These are phyloP conservation scores for Pogonocherus hispidulus DNA, from an alignment of 2,888 invertebrate species.

Conservation along the genomic window DNA sequence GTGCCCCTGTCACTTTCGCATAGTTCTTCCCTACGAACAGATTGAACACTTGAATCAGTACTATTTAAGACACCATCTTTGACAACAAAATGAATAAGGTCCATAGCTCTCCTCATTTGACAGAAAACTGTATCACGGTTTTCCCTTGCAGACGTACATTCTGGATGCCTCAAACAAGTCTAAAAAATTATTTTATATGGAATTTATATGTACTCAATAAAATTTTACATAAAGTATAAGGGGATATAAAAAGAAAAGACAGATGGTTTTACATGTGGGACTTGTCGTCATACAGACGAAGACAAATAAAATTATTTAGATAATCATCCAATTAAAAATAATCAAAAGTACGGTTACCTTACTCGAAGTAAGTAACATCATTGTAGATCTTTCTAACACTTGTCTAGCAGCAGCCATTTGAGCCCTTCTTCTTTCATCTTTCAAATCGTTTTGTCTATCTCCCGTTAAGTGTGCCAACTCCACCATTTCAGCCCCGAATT, in stretches of 20 bases:
- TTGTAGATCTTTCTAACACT: slow-evolving; percentile 94
- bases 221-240: background rate
- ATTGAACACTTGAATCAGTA: slow-evolving; percentile 55
- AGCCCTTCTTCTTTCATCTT: slow-evolving; percentile 93
- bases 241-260: no score
- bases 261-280: no score
- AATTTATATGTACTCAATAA: background rate
- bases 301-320: no score
- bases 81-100: slow-evolving; percentile 96
- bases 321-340: no score
- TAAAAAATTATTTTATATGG: slow-evolving; percentile 62
- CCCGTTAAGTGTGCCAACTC: slow-evolving; percentile 95
- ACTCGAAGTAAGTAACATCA: slow-evolving; percentile 96
- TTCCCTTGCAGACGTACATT: slow-evolving; percentile 91
- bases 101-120: slow-evolving; percentile 97
- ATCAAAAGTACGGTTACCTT: slow-evolving; percentile 76
- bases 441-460: slow-evolving; percentile 84
- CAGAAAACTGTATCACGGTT: slow-evolving; percentile 98
- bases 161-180: slow-evolving; percentile 95
- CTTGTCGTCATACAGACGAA: no score
- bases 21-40: slow-evolving; percentile 73
- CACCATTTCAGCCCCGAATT: slow-evolving; percentile 99
- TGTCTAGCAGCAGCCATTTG: slow-evolving; percentile 97
- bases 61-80: slow-evolving; percentile 91
- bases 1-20: slow-evolving; percentile 75